Evolutionary conservation across 2,888 invertebrate species (phyloP).

Genomic region (Anaspis maculata): DNA sequence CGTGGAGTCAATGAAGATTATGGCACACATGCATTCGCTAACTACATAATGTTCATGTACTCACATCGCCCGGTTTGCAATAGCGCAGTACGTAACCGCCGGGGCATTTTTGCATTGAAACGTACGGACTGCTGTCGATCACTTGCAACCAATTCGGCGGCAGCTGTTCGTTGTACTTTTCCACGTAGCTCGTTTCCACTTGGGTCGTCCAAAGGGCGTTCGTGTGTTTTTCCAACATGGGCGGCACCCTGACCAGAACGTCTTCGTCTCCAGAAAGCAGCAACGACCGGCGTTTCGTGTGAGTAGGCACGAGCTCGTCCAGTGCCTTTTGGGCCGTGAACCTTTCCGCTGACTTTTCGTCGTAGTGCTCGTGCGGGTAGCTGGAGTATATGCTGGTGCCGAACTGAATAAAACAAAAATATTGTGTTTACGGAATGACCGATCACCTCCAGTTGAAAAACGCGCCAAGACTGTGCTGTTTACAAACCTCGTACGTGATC

Average conservation of each 20-base stretch:
- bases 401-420: slow-evolving; percentile 24
- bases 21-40: no score
- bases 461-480: no score
- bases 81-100: slow-evolving; percentile 31
- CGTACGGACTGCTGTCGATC: slow-evolving; percentile 49
- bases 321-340: slow-evolving; percentile 41
- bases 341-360: slow-evolving; percentile 35
- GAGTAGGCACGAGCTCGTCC: slow-evolving; percentile 32
- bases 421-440: background rate
- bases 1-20: no score
- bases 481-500: no score
- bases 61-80: slow-evolving; percentile 37
- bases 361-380: slow-evolving; percentile 42
- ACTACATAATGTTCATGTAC: no score
- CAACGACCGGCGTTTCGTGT: slow-evolving; percentile 22
- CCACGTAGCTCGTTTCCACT: slow-evolving; percentile 46
- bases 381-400: slow-evolving; percentile 36
- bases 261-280: slow-evolving; percentile 30
- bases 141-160: slow-evolving; percentile 63
- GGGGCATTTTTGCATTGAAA: slow-evolving; percentile 44
- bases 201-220: slow-evolving; percentile 44
- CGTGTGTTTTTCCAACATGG: slow-evolving; percentile 40
- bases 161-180: slow-evolving; percentile 56
- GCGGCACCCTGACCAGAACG: slow-evolving; percentile 35
- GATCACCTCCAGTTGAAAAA: no score